phyloP scores from a whole-genome alignment of 2,113 vertebrate genomes.

The Aptenodytes forsteri region DNA sequence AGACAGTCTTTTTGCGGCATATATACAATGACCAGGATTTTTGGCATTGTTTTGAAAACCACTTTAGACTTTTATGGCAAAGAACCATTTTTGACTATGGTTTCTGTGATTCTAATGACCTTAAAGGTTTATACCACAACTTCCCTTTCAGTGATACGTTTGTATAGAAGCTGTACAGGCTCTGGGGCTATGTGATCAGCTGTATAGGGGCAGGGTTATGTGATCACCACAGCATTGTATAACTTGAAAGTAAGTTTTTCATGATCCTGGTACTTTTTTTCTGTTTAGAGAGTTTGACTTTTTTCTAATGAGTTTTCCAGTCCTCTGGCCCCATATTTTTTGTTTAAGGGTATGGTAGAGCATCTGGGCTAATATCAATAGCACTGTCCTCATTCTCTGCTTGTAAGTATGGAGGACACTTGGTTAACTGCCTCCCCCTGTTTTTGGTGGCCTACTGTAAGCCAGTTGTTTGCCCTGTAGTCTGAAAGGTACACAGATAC shows the following conservation, averaged over 20 bases:
- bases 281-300: background rate
- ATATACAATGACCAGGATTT: background rate
- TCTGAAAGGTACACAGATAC: constrained; percentile 90
- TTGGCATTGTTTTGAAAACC: background rate
- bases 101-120: background rate
- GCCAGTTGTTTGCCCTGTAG: constrained; percentile 87
- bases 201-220: background rate
- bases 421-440: background rate
- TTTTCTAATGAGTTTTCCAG: background rate
- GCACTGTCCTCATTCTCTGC: background rate
- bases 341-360: background rate
- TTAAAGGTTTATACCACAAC: background rate
- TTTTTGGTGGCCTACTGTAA: constrained; percentile 80
- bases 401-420: background rate
- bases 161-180: background rate
- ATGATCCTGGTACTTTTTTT: background rate
- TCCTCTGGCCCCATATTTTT: background rate
- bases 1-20: background rate
- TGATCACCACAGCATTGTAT: background rate
- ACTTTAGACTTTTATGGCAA: background rate
- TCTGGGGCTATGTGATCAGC: background rate
- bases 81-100: background rate
- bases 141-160: background rate
- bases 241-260: background rate
- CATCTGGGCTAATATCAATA: background rate